phyloP scores from a whole-genome alignment of 1,140 invertebrate species.

The Drosophila setifemur region DNA sequence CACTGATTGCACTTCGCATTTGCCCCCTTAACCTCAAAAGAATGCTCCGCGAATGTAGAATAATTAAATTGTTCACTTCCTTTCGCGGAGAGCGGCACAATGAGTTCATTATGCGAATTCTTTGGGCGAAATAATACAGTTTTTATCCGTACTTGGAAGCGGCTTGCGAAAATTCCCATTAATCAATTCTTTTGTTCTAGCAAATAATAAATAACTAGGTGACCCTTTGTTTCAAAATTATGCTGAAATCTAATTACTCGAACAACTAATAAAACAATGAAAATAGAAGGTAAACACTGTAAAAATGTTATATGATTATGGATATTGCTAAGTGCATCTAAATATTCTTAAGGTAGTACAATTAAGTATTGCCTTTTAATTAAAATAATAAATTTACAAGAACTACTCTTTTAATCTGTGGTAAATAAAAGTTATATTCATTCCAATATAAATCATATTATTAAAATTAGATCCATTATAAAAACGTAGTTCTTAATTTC shows the following conservation, averaged over 20 bases:
- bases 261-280: slow-evolving; percentile 18
- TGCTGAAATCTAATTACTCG: slow-evolving; percentile 47
- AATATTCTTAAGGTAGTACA: too few relatives aligned
- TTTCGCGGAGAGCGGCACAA: slow-evolving; percentile 48
- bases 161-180: slow-evolving; percentile 66
- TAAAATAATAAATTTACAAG: too few relatives aligned
- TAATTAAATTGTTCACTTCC: slow-evolving; percentile 76
- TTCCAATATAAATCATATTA: too few relatives aligned
- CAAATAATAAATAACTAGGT: slow-evolving; percentile 46
- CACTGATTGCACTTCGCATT: slow-evolving; percentile 21
- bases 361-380: too few relatives aligned
- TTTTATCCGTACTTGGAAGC: slow-evolving; percentile 6
- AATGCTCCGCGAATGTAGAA: slow-evolving; percentile 38
- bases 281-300: too few relatives aligned
- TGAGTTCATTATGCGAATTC: slow-evolving; percentile 66
- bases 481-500: too few relatives aligned
- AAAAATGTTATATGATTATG: too few relatives aligned
- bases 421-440: too few relatives aligned
- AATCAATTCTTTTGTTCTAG: slow-evolving; percentile 75
- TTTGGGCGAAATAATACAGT: slow-evolving; percentile 20
- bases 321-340: too few relatives aligned
- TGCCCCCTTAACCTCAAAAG: slow-evolving; percentile 66
- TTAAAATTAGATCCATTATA: too few relatives aligned
- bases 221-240: slow-evolving; percentile 60
- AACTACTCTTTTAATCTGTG: too few relatives aligned